A percentile compares a stretch with the other conserved stretches of the same genome.
Evolutionary conservation across 1,140 invertebrate genomes (phyloP).

Genomic region (Periplaneta americana): DNA sequence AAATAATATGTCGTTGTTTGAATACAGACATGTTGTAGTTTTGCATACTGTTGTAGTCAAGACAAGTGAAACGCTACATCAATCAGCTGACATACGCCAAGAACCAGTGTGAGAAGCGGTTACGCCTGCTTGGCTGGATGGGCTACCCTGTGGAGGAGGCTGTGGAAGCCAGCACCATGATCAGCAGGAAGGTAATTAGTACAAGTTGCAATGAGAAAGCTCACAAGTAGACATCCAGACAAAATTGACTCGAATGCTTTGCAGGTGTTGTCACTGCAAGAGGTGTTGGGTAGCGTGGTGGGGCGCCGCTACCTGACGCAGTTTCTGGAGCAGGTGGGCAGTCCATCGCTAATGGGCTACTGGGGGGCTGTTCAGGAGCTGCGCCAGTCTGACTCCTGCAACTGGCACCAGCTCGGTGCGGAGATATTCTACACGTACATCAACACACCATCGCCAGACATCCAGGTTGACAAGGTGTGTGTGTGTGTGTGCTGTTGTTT

Average conservation of each 20-base stretch:
- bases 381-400: constrained; percentile 59
- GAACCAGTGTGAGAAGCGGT: constrained; percentile 42
- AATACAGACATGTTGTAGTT: too few species aligned
- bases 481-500: too few species aligned
- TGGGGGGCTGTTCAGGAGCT: constrained; percentile 86
- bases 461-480: constrained; percentile 65
- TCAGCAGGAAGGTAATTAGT: constrained; percentile 1
- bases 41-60: constrained; percentile 30
- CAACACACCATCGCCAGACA: constrained; percentile 58
- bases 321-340: constrained; percentile 12
- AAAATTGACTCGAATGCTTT: not conserved
- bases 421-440: constrained; percentile 89
- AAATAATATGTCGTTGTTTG: too few species aligned
- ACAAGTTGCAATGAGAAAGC: too few species aligned
- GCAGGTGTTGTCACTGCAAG: constrained; percentile 53
- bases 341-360: constrained; percentile 58
- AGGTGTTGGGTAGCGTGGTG: constrained; percentile 62
- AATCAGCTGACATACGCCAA: constrained; percentile 77
- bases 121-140: constrained; percentile 36
- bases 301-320: constrained; percentile 33
- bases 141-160: constrained; percentile 29
- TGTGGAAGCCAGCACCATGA: constrained; percentile 10
- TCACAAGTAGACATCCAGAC: too few species aligned
- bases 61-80: constrained; percentile 67
- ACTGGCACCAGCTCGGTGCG: constrained; percentile 80